These are phyloP conservation scores for Orycteropus afer DNA, from an alignment of 2,113 vertebrate genomes.

Conservation along the genomic window DNA sequence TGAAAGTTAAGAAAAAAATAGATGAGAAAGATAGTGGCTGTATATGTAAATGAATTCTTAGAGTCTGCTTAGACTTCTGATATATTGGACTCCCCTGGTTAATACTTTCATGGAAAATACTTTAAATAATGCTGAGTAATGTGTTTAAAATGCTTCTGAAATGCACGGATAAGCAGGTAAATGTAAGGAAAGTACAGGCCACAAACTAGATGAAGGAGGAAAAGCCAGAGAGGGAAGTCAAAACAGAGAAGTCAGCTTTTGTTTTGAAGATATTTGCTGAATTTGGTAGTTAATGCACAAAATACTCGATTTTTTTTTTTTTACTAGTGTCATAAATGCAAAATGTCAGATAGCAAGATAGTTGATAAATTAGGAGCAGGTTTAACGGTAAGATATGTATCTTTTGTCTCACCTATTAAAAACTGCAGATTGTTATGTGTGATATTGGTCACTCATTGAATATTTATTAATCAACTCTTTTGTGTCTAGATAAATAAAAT, in stretches of 20 bases:
- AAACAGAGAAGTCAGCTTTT: neutral
- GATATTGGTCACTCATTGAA: neutral
- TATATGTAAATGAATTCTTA: constrained; percentile 14
- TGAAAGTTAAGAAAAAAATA: neutral
- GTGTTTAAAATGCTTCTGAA: constrained; percentile 10
- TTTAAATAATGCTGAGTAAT: neutral
- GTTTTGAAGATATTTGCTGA: neutral
- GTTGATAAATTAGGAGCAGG: too few relatives aligned
- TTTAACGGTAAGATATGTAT: neutral
- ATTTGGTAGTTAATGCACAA: too few relatives aligned
- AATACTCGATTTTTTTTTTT: too few relatives aligned
- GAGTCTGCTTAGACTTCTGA: constrained; percentile 22
- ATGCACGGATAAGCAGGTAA: neutral
- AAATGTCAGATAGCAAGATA: too few relatives aligned
- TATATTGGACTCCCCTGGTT: neutral
- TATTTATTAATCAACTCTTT: neutral
- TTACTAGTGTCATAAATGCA: too few relatives aligned
- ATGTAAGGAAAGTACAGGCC: neutral
- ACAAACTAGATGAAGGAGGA: neutral
- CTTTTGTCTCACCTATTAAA: constrained; percentile 26
- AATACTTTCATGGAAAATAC: neutral
- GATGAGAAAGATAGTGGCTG: neutral
- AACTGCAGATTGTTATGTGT: neutral
- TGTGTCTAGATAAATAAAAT: neutral
- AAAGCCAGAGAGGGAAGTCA: neutral